phyloP scores from a whole-genome alignment of 2,113 vertebrate species.

The Panthera tigris region DNA sequence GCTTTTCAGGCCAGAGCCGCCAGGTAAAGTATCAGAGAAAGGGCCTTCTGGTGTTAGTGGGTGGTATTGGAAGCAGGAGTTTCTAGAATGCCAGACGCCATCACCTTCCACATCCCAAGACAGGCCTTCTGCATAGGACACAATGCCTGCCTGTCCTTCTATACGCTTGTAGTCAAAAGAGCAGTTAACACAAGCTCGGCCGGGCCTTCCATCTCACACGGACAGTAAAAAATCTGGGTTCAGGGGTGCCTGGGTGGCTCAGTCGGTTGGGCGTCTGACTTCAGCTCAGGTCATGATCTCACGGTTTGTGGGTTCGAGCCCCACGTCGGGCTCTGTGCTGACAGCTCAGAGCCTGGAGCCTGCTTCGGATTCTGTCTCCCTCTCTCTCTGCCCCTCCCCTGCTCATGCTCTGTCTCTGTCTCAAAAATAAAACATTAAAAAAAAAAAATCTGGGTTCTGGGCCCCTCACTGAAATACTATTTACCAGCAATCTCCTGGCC shows the following conservation, averaged over 20 bases:
- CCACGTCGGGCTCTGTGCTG: too few species aligned
- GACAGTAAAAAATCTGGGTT: background rate
- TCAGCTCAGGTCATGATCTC: too few species aligned
- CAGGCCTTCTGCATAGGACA: background rate
- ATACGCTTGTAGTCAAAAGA: background rate
- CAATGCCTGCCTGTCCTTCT: background rate
- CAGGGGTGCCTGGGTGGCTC: too few species aligned
- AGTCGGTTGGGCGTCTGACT: too few species aligned
- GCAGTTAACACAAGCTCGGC: fast-evolving
- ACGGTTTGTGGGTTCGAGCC: too few species aligned
- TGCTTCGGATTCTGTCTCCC: too few species aligned
- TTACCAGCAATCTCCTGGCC: background rate
- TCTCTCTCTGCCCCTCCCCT: too few species aligned
- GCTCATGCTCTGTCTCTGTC: too few species aligned
- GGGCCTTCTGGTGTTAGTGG: background rate
- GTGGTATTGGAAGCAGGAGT: background rate
- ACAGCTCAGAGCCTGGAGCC: too few species aligned
- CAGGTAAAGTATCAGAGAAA: background rate
- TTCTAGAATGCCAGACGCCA: background rate
- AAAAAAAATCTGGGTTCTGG: background rate
- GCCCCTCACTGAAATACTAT: background rate
- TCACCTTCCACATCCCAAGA: background rate
- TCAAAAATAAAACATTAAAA: too few species aligned
- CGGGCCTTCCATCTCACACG: background rate
- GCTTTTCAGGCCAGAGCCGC: fast-evolving